Evolutionary conservation across 2,797 vertebrate species (phyloP).

Genomic region (Chelidonichthys spinosus): DNA sequence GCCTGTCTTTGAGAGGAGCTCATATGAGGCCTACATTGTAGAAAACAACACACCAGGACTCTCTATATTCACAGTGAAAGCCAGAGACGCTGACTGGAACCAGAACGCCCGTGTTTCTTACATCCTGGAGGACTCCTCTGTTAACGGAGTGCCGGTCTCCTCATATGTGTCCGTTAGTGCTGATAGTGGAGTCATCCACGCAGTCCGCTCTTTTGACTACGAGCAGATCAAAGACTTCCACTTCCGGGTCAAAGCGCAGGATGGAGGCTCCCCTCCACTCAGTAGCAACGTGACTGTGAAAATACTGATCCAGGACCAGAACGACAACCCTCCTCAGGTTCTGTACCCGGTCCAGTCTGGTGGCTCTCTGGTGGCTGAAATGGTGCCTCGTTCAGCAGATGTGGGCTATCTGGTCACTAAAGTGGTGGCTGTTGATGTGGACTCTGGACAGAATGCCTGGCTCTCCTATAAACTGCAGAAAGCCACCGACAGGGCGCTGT

Average conservation of each 20-base stretch:
- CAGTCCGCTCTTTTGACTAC: constrained; percentile 84
- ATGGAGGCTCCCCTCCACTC: constrained; percentile 82
- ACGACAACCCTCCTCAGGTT: constrained; percentile 73
- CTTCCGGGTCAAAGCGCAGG: constrained; percentile 75
- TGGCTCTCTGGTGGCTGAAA: constrained; percentile 77
- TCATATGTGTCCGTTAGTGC: constrained; percentile 80
- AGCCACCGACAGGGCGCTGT: constrained; percentile 84
- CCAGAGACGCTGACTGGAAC: constrained; percentile 81
- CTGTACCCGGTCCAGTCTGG: constrained; percentile 73
- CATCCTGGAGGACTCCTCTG: constrained; percentile 71
- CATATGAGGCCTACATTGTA: constrained; percentile 74
- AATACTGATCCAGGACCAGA: constrained; percentile 73
- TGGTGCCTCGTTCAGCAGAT: constrained; percentile 86
- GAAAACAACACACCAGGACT: constrained; percentile 85
- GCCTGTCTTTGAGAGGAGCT: constrained; percentile 75
- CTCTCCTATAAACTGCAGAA: constrained; percentile 86
- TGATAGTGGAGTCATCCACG: constrained; percentile 83
- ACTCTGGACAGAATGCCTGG: constrained; percentile 84
- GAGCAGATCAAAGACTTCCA: constrained; percentile 77
- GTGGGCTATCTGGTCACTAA: constrained; percentile 89
- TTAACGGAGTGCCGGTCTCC: constrained; percentile 69
- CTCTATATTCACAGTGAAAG: constrained; percentile 79
- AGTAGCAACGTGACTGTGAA: constrained; percentile 70
- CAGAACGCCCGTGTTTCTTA: constrained; percentile 82
- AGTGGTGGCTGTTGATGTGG: constrained; percentile 87